These are phyloP conservation scores for Mus spretus DNA, from an alignment of 2,797 vertebrate species.

Conservation along the genomic window DNA sequence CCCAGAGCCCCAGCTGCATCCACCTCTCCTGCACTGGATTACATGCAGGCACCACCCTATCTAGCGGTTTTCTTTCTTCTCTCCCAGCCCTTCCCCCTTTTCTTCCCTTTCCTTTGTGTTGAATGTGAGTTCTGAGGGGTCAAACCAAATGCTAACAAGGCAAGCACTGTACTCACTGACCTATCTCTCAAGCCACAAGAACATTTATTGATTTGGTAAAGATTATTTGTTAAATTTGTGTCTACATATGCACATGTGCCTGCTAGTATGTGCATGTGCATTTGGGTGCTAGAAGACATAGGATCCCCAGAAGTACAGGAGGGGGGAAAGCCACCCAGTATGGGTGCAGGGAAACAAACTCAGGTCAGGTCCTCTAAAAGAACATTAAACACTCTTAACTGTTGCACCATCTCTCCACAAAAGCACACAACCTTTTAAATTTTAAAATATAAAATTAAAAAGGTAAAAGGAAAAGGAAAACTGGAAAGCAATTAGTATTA, in stretches of 20 bases:
- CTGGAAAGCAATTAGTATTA: constrained; percentile 60
- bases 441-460: constrained; percentile 38
- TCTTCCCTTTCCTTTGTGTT: background rate
- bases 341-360: background rate
- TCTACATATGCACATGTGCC: background rate
- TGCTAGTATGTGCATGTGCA: background rate
- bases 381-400: background rate
- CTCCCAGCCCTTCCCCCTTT: background rate
- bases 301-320: background rate
- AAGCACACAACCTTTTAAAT: background rate
- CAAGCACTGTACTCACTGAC: background rate
- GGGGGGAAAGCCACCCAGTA: background rate
- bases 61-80: background rate
- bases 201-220: background rate
- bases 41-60: background rate
- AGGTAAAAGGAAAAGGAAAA: constrained; percentile 14
- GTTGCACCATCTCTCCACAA: background rate
- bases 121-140: background rate
- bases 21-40: background rate
- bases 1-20: too few species aligned
- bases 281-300: background rate
- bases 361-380: background rate
- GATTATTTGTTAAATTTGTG: background rate
- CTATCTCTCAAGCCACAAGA: background rate
- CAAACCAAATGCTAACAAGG: background rate